A percentile compares a stretch with the other conserved stretches of the same genome.
Conservation (phyloP, 2,797 vertebrate genomes). For the Pseudotriccus pelzelni region DNA sequence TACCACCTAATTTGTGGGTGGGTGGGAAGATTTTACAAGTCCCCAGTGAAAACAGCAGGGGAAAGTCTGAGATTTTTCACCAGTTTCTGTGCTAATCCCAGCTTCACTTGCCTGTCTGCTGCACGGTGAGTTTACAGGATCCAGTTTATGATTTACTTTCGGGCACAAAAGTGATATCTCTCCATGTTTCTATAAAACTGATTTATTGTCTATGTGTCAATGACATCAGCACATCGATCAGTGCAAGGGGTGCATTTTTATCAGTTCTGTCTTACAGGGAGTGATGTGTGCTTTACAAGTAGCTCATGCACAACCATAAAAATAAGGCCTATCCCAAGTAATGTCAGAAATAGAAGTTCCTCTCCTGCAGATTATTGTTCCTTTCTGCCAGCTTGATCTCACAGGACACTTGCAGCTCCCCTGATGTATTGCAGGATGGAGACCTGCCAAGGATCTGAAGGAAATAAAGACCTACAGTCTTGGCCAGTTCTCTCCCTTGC, state of each 20-base stretch:
- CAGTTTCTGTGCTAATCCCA: neutral
- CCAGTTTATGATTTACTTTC: neutral
- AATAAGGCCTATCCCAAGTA: neutral
- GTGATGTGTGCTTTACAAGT: neutral
- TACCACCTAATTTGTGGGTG: neutral
- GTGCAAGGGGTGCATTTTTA: neutral
- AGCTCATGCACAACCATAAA: neutral
- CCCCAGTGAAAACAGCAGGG: neutral
- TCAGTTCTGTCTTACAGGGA: neutral
- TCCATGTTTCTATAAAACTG: neutral
- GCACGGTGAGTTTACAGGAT: neutral
- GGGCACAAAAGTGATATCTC: neutral
- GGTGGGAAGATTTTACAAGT: neutral
- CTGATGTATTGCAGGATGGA: neutral
- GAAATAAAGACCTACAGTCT: neutral
- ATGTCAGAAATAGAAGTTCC: neutral
- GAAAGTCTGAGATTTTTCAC: neutral
- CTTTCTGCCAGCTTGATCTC: constrained; percentile 9
- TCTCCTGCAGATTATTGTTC: neutral
- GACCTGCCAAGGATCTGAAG: neutral
- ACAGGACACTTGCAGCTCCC: neutral
- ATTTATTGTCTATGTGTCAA: neutral
- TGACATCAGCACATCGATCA: constrained; percentile 1
- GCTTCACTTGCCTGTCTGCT: neutral
- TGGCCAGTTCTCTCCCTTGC: constrained; percentile 19